A percentile compares a stretch with the other conserved stretches of the same genome.
These are phyloP conservation scores for Chlorodrepanis virens DNA, from an alignment of 2,113 vertebrate genomes.

Conservation along the genomic window DNA sequence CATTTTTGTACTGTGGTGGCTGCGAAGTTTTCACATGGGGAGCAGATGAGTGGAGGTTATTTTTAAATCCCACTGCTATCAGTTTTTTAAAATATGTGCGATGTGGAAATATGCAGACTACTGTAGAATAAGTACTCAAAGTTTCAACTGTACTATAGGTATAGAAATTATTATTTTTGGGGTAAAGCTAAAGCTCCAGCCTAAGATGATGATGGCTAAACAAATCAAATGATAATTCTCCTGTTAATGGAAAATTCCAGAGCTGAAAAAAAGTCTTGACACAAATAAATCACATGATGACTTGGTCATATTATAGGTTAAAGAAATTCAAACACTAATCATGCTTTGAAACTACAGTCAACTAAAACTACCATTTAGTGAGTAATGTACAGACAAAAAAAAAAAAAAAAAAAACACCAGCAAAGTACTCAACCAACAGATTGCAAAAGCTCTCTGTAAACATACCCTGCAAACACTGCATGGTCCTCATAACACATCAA, in stretches of 20 bases:
- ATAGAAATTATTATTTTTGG: not conserved
- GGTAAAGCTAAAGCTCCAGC: not conserved
- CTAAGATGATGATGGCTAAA: not conserved
- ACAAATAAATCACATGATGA: not conserved
- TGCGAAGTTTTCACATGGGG: rapidly evolving
- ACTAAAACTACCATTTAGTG: not conserved
- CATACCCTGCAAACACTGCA: not conserved
- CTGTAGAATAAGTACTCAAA: not conserved
- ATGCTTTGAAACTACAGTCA: conserved; percentile 1
- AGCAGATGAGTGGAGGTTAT: not conserved
- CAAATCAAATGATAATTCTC: not conserved
- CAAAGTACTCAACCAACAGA: not conserved
- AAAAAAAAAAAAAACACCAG: not conserved
- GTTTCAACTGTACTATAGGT: not conserved
- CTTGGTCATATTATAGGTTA: conserved; percentile 24
- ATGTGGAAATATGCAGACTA: not conserved
- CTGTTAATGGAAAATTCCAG: not conserved
- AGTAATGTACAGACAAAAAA: not conserved
- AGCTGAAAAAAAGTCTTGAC: not conserved
- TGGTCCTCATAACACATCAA: not conserved
- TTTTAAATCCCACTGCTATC: not conserved
- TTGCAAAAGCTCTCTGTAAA: not conserved
- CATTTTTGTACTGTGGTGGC: not conserved
- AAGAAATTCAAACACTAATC: conserved; percentile 58
- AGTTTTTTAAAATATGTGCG: not conserved